Percentiles rank a stretch among this genome's conserved stretches.
phyloP scores from a whole-genome alignment of 2,888 invertebrate species.

The Papilio gigon region DNA sequence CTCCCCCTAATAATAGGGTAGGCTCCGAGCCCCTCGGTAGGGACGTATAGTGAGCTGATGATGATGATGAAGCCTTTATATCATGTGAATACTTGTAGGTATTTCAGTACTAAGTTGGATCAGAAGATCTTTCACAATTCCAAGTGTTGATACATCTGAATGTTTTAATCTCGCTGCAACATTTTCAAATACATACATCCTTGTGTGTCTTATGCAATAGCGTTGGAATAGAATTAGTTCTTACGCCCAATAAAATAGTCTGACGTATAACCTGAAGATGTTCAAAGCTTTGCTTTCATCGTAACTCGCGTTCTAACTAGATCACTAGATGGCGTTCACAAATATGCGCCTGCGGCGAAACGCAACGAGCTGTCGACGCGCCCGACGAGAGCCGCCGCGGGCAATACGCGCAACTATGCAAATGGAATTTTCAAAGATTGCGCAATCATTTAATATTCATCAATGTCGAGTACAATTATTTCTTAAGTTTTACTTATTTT shows the following conservation, averaged over 20 bases:
- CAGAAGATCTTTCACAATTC: no score
- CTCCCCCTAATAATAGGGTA: no score
- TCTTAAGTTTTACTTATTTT: no score
- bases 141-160: no score
- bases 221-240: constrained; percentile 25
- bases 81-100: no score
- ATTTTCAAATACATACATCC: not conserved
- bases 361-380: constrained; percentile 73
- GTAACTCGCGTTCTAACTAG: constrained; percentile 48
- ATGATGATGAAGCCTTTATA: no score
- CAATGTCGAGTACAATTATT: no score
- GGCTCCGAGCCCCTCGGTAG: no score
- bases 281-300: constrained; percentile 21
- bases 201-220: not conserved
- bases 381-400: constrained; percentile 58
- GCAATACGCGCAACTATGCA: constrained; percentile 43
- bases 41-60: no score
- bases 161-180: not conserved
- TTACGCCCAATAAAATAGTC: constrained; percentile 18
- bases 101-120: no score
- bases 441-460: no score
- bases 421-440: constrained; percentile 41
- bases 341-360: constrained; percentile 63
- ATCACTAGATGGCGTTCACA: constrained; percentile 62
- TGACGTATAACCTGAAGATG: constrained; percentile 29